These are phyloP conservation scores for Rhagonycha fulva DNA, from an alignment of 2,888 invertebrate species.

Conservation along the genomic window DNA sequence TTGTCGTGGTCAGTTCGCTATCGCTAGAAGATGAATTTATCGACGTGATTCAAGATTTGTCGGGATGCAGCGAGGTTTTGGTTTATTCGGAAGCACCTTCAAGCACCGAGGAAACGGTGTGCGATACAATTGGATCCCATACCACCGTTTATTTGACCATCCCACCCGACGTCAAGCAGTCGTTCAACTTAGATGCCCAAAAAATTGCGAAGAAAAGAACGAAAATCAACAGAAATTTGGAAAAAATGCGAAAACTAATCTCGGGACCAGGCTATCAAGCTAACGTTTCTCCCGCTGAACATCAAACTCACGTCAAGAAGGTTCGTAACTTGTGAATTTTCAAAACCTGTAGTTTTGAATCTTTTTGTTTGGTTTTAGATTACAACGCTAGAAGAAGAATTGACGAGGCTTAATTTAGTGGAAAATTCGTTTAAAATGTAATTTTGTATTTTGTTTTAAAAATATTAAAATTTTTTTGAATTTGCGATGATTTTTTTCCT, in stretches of 20 bases:
- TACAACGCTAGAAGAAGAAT: constrained; percentile 41
- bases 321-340: constrained; percentile 30
- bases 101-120: constrained; percentile 19
- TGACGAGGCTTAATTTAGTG: constrained; percentile 43
- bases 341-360: background rate
- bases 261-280: constrained; percentile 43
- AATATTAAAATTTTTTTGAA: background rate
- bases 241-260: constrained; percentile 46
- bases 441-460: background rate
- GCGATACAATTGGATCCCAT: constrained; percentile 41
- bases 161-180: constrained; percentile 43
- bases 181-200: constrained; percentile 42
- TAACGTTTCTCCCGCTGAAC: constrained; percentile 43
- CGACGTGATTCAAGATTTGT: constrained; percentile 43
- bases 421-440: constrained; percentile 26
- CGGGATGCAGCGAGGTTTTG: constrained; percentile 38
- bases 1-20: constrained; percentile 30
- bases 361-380: constrained; percentile 33
- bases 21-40: constrained; percentile 28
- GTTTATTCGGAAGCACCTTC: background rate
- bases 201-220: constrained; percentile 46
- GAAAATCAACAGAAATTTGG: constrained; percentile 48
- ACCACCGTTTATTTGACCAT: constrained; percentile 44
- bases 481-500: background rate
- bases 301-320: constrained; percentile 47